Evolutionary conservation across 2,113 vertebrate genomes (phyloP).

Genomic region (Psittacula cyanocephala): DNA sequence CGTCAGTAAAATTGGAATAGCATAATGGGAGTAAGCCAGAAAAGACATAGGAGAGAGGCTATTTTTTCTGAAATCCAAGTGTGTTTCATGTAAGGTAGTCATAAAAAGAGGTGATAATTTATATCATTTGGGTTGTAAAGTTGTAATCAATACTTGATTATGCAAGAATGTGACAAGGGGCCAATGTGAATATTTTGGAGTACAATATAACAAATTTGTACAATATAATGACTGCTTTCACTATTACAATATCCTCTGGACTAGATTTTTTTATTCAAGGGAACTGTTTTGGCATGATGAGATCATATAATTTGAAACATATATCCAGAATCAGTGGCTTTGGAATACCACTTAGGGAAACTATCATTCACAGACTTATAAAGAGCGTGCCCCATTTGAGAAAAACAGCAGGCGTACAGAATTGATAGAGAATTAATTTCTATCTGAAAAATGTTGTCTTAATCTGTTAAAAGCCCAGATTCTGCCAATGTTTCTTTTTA

Average conservation of each 20-base stretch:
- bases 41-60: not conserved
- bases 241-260: not conserved
- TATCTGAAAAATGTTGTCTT: not conserved
- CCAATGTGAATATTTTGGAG: not conserved
- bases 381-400: not conserved
- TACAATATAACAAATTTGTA: not conserved
- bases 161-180: not conserved
- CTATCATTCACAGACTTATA: not conserved
- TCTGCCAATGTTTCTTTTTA: not conserved
- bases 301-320: not conserved
- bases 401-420: not conserved
- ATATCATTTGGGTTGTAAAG: not conserved
- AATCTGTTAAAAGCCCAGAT: not conserved
- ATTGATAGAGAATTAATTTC: not conserved
- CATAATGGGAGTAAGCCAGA: not conserved
- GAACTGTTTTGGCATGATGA: not conserved
- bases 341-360: not conserved
- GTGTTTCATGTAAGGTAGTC: not conserved
- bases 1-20: not conserved
- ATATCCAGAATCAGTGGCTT: not conserved
- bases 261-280: not conserved
- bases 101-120: not conserved
- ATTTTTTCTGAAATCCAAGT: not conserved
- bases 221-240: not conserved
- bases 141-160: not conserved